Conservation (phyloP, 2,113 vertebrate species). For the Phaethon lepturus region DNA sequence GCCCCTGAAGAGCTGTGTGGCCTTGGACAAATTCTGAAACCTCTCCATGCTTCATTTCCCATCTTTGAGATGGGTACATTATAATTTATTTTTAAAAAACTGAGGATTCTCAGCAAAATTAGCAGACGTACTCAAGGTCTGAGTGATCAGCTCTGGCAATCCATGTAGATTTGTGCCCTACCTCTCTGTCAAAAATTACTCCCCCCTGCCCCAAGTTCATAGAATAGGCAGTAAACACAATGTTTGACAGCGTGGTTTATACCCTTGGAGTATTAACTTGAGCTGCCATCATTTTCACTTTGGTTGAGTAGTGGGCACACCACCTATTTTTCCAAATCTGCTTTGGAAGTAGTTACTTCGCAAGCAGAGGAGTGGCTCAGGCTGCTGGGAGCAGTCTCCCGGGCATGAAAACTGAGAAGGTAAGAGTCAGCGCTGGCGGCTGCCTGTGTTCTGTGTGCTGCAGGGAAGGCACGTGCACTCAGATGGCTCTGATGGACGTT, state of each 20-base stretch:
- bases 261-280: neutral
- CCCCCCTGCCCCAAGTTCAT: neutral
- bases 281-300: neutral
- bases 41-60: neutral
- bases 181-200: neutral
- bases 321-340: neutral
- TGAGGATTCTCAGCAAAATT: neutral
- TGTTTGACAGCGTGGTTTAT: neutral
- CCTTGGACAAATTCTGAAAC: neutral
- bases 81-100: neutral
- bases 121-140: neutral
- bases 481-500: neutral
- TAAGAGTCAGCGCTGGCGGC: neutral
- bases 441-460: no score
- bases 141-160: neutral
- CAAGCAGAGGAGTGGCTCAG: neutral
- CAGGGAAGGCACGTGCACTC: neutral
- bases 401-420: fast-evolving
- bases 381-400: neutral
- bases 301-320: neutral
- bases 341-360: neutral
- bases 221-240: neutral
- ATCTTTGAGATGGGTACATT: neutral
- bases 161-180: neutral
- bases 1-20: neutral